Evolutionary conservation across 1,140 invertebrate species (phyloP).

Genomic region (Muscidifurax raptorellus): DNA sequence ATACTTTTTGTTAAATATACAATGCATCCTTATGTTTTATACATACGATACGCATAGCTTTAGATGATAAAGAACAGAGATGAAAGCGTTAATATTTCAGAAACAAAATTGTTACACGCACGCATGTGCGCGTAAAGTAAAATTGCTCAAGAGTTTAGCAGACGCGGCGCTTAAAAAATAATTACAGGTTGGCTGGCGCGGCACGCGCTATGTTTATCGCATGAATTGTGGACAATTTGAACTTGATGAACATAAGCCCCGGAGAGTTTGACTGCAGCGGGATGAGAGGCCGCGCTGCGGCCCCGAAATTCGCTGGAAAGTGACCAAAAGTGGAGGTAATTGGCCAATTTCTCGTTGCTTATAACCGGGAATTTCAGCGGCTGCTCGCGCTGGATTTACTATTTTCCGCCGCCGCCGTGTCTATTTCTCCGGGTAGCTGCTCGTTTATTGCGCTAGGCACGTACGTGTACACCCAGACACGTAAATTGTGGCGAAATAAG

Average conservation of each 20-base stretch:
- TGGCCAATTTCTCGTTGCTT: background rate
- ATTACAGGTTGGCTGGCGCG: background rate
- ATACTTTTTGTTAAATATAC: background rate
- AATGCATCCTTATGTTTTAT: too few species aligned
- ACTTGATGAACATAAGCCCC: background rate
- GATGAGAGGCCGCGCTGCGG: background rate
- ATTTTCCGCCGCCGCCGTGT: too few species aligned
- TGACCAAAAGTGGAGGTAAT: constrained; percentile 11
- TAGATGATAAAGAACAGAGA: too few species aligned
- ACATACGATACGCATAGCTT: too few species aligned
- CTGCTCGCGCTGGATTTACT: background rate
- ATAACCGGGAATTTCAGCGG: constrained; percentile 1
- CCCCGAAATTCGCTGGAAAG: constrained; percentile 3
- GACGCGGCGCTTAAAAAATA: background rate
- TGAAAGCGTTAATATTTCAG: background rate
- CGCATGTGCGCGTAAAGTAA: too few species aligned
- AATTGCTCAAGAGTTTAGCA: background rate
- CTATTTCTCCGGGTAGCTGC: background rate
- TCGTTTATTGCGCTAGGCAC: background rate
- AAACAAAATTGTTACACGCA: too few species aligned
- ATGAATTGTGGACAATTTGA: background rate
- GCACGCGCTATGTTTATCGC: background rate
- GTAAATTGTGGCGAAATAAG: background rate
- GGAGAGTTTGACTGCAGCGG: background rate
- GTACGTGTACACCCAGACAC: background rate